Conservation (phyloP, 2,113 vertebrate genomes). For the Rutilus rutilus region DNA sequence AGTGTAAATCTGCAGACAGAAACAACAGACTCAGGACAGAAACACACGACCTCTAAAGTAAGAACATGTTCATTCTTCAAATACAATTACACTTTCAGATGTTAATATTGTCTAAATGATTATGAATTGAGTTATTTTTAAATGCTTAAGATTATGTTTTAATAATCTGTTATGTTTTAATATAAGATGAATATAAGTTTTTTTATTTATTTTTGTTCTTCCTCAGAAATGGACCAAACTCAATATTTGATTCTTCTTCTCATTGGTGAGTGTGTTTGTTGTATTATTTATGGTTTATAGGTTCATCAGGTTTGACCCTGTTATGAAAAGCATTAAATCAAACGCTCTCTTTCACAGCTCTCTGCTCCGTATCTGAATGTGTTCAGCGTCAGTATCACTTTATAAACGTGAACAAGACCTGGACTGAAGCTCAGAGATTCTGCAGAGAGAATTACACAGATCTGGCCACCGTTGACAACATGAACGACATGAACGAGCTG, state of each 20-base stretch:
- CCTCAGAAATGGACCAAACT: not conserved
- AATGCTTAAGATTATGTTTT: too few relatives aligned
- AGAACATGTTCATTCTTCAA: not conserved
- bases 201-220: not conserved
- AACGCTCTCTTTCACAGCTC: too few relatives aligned
- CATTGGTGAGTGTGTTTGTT: not conserved
- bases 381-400: too few relatives aligned
- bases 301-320: too few relatives aligned
- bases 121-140: not conserved
- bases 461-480: slow-evolving; percentile 12
- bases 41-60: too few relatives aligned
- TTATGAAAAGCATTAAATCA: too few relatives aligned
- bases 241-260: not conserved
- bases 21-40: too few relatives aligned
- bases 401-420: too few relatives aligned
- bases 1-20: too few relatives aligned
- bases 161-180: too few relatives aligned
- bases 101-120: not conserved
- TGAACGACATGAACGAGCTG: not conserved
- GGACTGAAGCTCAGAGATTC: too few relatives aligned
- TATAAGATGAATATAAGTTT: not conserved
- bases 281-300: not conserved
- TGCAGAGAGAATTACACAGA: not conserved
- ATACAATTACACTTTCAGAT: not conserved
- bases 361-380: too few relatives aligned